phyloP scores from a whole-genome alignment of 2,797 vertebrate species.

The Chelon labrosus region DNA sequence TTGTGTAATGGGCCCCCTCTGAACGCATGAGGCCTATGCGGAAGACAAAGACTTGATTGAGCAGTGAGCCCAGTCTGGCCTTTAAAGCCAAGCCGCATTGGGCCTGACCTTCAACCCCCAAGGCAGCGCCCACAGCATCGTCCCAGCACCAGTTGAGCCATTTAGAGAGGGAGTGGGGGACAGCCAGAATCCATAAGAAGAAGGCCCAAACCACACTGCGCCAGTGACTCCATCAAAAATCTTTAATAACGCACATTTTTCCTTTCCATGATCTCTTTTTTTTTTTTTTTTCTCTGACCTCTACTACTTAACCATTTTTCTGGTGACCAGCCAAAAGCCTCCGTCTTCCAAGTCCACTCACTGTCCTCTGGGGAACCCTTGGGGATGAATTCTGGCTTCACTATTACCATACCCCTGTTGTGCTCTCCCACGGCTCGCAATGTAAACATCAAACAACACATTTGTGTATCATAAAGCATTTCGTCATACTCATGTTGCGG shows the following conservation, averaged over 20 bases:
- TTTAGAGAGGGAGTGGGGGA: slow-evolving; percentile 18
- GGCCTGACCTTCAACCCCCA: slow-evolving; percentile 79
- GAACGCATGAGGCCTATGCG: slow-evolving; percentile 75
- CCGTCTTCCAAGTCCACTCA: slow-evolving; percentile 53
- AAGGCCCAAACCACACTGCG: slow-evolving; percentile 34
- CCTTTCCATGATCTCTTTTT: neutral
- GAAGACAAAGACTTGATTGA: slow-evolving; percentile 88
- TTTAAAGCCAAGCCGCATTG: slow-evolving; percentile 75
- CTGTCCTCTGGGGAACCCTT: slow-evolving; percentile 54
- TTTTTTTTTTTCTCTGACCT: slow-evolving; percentile 13
- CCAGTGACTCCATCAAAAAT: slow-evolving; percentile 15
- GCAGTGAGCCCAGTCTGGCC: slow-evolving; percentile 66
- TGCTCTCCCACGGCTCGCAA: slow-evolving; percentile 56
- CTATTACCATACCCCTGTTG: slow-evolving; percentile 44
- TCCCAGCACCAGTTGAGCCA: slow-evolving; percentile 44
- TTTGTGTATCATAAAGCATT: slow-evolving; percentile 24
- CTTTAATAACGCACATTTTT: slow-evolving; percentile 13
- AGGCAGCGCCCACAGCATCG: slow-evolving; percentile 63
- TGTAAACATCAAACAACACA: slow-evolving; percentile 48
- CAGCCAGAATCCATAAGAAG: slow-evolving; percentile 31
- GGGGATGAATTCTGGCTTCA: slow-evolving; percentile 56
- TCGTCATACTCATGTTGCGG: slow-evolving; percentile 13
- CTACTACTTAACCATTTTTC: slow-evolving; percentile 51
- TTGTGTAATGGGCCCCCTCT: slow-evolving; percentile 76
- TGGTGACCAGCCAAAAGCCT: slow-evolving; percentile 63